Base-by-base conservation (phyloP, 1,140 invertebrate species). In the Fopius arisanus region DNA sequence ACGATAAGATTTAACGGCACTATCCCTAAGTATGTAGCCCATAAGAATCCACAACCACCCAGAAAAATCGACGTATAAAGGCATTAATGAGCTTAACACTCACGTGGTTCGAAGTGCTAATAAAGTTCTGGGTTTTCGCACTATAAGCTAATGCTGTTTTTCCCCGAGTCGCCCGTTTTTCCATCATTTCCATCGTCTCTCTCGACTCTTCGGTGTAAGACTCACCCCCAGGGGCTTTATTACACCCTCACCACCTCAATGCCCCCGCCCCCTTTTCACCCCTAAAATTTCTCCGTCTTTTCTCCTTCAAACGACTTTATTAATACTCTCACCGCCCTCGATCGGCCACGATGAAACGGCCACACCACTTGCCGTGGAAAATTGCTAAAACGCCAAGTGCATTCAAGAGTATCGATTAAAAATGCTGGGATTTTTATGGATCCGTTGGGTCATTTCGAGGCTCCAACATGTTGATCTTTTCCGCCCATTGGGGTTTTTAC, bases 301-400 rank as follows among this genome's bases (percentile, higher is more conserved):
- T 29, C 28, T 65, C 31, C 62, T 31, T 33, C 9, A 31, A 65
- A 65, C 29, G 62, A 65, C 62, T 65, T 65, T 65, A 65, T 65
- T 65, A 65, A 65, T 65, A 65, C 62, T 65, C 62, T 33, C 5
- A n/a, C 14, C 26, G 62, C 62, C 29, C 28, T 33, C 62, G 62
- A 65, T 65, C 62, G 28, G 33, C 62, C 62, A 65, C 28, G 26
- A 65, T 65, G 28, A 65, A 12, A 29, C 9, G 62, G 28, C 14
- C 26, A 33, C 28, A 33, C 62, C 26, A 29, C 28, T 65, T 33
- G 10, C 4, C 16, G n/a, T 65, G 5, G 62, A 19, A 65, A 31
- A 65, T 65, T 65, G 29, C 62, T 28, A n/a, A 65, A 65, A 65
- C 62, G 62, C 29, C 62, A 33, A 65, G 62, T 65, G 62, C 62